These are phyloP conservation scores for Brachyptera putata DNA, from an alignment of 2,888 invertebrate species.

Conservation along the genomic window DNA sequence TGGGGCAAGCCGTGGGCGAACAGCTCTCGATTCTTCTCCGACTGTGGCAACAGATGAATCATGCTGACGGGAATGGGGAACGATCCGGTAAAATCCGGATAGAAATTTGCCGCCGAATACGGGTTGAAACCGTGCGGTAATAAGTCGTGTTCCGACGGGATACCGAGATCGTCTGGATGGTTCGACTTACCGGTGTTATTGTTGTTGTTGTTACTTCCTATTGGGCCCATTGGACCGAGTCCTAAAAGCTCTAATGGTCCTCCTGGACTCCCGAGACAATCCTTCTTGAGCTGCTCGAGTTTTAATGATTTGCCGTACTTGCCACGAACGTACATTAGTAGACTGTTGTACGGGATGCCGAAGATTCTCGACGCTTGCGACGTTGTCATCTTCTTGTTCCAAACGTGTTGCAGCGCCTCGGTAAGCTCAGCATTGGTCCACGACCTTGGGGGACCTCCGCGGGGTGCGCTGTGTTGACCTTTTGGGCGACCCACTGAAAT, in stretches of 20 bases:
- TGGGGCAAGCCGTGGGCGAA: constrained; percentile 31
- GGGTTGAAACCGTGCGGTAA: constrained; percentile 63
- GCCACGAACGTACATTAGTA: constrained; percentile 87
- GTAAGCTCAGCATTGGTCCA: constrained; percentile 91
- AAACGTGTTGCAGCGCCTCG: constrained; percentile 87
- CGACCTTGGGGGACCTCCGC: constrained; percentile 85
- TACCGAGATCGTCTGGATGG: constrained; percentile 27
- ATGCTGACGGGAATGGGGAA: constrained; percentile 82
- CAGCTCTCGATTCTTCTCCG: constrained; percentile 63
- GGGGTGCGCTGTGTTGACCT: constrained; percentile 85
- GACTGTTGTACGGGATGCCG: constrained; percentile 89
- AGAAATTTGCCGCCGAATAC: constrained; percentile 60
- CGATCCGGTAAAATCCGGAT: constrained; percentile 72
- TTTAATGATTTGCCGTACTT: constrained; percentile 91
- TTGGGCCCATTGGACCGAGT: constrained; percentile 46
- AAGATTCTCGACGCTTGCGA: constrained; percentile 87
- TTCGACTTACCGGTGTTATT: constrained; percentile 43
- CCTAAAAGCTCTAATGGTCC: constrained; percentile 61
- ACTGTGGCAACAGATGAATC: constrained; percentile 77
- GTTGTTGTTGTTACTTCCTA: constrained; percentile 47
- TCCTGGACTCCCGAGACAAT: constrained; percentile 77
- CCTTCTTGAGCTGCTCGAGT: constrained; percentile 80
- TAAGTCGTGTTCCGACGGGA: constrained; percentile 30
- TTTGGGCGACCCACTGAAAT: constrained; percentile 74
- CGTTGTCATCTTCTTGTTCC: constrained; percentile 93